Evolutionary conservation across 2,113 vertebrate genomes (phyloP).

Genomic region (Onychostruthus taczanowskii): DNA sequence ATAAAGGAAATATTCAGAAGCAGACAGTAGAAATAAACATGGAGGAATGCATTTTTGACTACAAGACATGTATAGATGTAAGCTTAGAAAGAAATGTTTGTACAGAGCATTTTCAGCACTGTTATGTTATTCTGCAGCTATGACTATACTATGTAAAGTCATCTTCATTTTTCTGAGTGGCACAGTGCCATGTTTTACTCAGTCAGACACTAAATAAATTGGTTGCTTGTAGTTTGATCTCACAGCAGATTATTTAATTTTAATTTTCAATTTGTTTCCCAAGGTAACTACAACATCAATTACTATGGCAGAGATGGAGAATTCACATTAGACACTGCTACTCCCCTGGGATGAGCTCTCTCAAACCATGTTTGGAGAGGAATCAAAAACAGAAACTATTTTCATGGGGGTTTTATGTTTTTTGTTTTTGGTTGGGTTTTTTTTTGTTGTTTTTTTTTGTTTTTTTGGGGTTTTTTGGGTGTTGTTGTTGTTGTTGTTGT

Average conservation of each 20-base stretch:
- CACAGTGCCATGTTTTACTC: not conserved
- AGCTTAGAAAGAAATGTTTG: conserved; percentile 25
- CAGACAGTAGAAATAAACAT: conserved; percentile 8
- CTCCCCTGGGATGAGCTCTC: not conserved
- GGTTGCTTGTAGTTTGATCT: not conserved
- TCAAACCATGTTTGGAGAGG: not conserved
- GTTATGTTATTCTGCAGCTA: not conserved
- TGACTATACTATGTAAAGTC: not conserved
- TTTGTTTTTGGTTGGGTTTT: not conserved
- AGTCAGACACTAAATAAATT: not conserved
- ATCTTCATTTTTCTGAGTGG: not conserved
- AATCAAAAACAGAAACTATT: not conserved
- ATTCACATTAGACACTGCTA: not conserved
- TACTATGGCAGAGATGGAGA: conserved; percentile 18
- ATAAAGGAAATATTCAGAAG: conserved; percentile 1
- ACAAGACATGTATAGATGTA: not conserved
- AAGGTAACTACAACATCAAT: conserved; percentile 7
- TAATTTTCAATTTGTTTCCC: conserved; percentile 36
- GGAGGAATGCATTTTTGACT: not conserved
- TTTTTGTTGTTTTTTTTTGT: not conserved
- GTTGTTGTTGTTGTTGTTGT: not conserved
- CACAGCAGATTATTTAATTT: conserved; percentile 12
- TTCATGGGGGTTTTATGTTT: not conserved
- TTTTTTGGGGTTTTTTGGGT: not conserved
- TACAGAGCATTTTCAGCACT: not conserved